A percentile compares a stretch with the other conserved stretches of the same genome.
phyloP scores from a whole-genome alignment of 2,888 invertebrate genomes.

The Phyto melanocephala region DNA sequence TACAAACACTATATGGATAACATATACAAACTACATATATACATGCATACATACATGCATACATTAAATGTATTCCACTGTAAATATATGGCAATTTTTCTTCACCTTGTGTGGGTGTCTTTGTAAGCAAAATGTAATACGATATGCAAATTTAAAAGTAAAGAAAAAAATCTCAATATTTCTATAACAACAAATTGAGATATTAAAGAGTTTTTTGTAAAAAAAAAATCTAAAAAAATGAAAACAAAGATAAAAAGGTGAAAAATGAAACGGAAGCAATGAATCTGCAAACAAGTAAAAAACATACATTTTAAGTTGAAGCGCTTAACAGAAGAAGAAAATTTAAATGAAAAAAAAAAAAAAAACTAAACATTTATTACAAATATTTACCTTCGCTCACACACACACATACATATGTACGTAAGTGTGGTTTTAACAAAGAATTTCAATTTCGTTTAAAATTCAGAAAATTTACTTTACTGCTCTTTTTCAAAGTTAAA shows the following conservation, averaged over 20 bases:
- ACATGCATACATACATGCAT: too few relatives aligned
- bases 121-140: conserved; percentile 9
- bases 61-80: too few relatives aligned
- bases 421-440: not conserved
- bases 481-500: not conserved
- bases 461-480: not conserved
- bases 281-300: conserved; percentile 4
- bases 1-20: conserved; percentile 41
- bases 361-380: not conserved
- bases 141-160: conserved; percentile 41
- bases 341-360: not conserved
- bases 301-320: not conserved
- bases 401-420: not conserved
- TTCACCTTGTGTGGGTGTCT: not conserved
- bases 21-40: not conserved
- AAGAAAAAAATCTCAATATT: conserved; percentile 25
- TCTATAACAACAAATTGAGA: conserved; percentile 31
- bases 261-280: conserved; percentile 25
- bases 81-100: too few relatives aligned
- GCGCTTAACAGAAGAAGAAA: too few relatives aligned
- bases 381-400: not conserved
- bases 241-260: conserved; percentile 15
- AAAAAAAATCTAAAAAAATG: not conserved
- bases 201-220: conserved; percentile 28
- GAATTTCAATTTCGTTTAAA: not conserved